Base-by-base conservation (phyloP, 2,113 vertebrate species). In the Nibea albiflora region DNA sequence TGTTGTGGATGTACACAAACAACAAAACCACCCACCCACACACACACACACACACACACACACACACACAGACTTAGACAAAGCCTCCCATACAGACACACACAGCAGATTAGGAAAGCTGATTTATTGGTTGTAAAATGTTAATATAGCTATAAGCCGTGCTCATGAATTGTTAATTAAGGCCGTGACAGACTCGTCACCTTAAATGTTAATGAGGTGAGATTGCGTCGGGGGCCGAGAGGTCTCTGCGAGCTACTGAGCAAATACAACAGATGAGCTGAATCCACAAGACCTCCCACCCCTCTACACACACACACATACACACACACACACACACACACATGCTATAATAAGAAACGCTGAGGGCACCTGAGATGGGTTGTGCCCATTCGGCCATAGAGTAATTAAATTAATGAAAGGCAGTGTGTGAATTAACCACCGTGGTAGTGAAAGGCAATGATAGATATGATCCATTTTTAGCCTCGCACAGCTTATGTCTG, bases 191-290 rank as follows among this genome's bases (percentile, higher is more conserved):
- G 73, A 81, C 90, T 90, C 83, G 88, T 93, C 94, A 94, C 92
- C 94, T 94, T 85, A 95, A 95, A 95, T 95, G 94, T 95, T 95
- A 95, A 95, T 94, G 93, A 94, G 94, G 90, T 92, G 90, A 94
- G 90, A 94, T 91, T 83, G 81, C 31, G 73, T 86, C 56, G 58
- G 86, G 35, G 81, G 75, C 75, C 64, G 78, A 84, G 89, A 88
- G 87, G 90, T 91, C 88, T 84, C 79, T 85, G 74, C 80, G 89
- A 90, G 88, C 87, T 42, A 74, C 78, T 67, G 87, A 88, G 90
- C 88, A 93, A 92, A 94, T 89, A 91, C 89, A 90, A 89, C 86
- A 80, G 91, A 93, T 89, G 92, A 92, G 83, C 85, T 66, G 60
- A 73, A 91, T 90, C 88, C 85, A 84, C 73, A 68, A 85, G 82